These are phyloP conservation scores for Laupala kohalensis DNA, from an alignment of 1,140 invertebrate species.

Conservation along the genomic window DNA sequence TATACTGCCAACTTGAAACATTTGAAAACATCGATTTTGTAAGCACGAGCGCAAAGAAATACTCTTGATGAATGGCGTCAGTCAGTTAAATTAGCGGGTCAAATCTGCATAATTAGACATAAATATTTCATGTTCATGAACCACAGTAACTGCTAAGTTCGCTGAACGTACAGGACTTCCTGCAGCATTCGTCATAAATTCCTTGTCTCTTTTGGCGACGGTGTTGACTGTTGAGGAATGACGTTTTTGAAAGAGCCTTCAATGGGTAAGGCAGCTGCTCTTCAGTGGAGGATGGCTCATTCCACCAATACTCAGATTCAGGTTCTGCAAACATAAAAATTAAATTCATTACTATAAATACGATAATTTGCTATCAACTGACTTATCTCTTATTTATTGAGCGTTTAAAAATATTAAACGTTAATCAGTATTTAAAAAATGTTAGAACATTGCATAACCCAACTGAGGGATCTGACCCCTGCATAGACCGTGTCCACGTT, in stretches of 20 bases:
- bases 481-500: too few relatives aligned
- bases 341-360: neutral
- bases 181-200: slow-evolving; percentile 20
- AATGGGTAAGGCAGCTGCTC: neutral
- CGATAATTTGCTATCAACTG: too few relatives aligned
- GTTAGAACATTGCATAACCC: too few relatives aligned
- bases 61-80: neutral
- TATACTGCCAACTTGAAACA: neutral
- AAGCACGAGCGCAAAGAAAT: neutral
- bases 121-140: neutral
- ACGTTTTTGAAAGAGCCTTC: neutral
- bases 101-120: neutral
- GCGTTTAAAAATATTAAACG: too few relatives aligned
- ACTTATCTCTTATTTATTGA: too few relatives aligned
- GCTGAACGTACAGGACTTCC: slow-evolving; percentile 16
- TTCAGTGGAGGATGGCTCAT: neutral
- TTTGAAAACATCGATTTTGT: neutral
- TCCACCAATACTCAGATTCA: neutral
- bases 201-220: slow-evolving; percentile 14
- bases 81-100: neutral
- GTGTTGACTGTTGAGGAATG: neutral
- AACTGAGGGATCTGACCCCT: too few relatives aligned
- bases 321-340: neutral
- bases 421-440: too few relatives aligned
- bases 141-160: slow-evolving; percentile 13